Percentiles rank a stretch among this genome's conserved stretches.
Evolutionary conservation across 2,888 invertebrate species (phyloP).

Genomic region (Eumerus sabulonum): DNA sequence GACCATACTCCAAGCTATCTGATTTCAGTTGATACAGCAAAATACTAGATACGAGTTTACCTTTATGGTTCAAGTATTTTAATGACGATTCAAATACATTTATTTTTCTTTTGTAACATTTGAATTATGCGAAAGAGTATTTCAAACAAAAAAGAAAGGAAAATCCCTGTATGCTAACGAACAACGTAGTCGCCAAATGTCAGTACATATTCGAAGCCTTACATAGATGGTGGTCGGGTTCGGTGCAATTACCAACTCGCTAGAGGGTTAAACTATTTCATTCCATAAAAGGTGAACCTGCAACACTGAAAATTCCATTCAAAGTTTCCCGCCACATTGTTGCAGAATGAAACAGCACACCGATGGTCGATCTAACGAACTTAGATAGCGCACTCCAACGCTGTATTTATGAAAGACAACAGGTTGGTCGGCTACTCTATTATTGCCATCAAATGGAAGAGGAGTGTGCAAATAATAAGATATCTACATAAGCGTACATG

Average conservation of each 20-base stretch:
- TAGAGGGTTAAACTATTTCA: slow-evolving; percentile 43
- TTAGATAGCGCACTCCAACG: background rate
- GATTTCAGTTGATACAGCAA: slow-evolving; percentile 5
- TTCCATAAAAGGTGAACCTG: slow-evolving; percentile 61
- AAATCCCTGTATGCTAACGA: background rate
- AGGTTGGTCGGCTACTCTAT: slow-evolving; percentile 41
- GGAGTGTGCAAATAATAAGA: slow-evolving; percentile 38
- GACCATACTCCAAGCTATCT: no score
- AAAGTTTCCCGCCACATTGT: slow-evolving; percentile 26
- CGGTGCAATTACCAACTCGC: slow-evolving; percentile 54
- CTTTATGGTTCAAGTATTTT: slow-evolving; percentile 46
- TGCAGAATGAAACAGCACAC: background rate
- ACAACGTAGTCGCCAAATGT: slow-evolving; percentile 36
- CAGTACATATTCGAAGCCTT: slow-evolving; percentile 26
- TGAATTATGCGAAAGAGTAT: slow-evolving; percentile 29
- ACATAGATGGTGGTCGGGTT: slow-evolving; percentile 5
- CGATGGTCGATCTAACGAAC: no score
- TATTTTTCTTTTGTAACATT: slow-evolving; percentile 56
- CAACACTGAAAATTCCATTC: slow-evolving; percentile 44
- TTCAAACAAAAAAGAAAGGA: slow-evolving; percentile 16
- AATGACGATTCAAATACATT: slow-evolving; percentile 21
- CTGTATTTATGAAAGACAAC: slow-evolving; percentile 1
- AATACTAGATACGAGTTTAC: slow-evolving; percentile 40
- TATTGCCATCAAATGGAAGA: slow-evolving; percentile 16
- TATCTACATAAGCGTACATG: slow-evolving; percentile 37